Percentiles rank a stretch among this genome's conserved stretches.
phyloP scores from a whole-genome alignment of 2,797 vertebrate genomes.

The Leptoclinus maculatus region DNA sequence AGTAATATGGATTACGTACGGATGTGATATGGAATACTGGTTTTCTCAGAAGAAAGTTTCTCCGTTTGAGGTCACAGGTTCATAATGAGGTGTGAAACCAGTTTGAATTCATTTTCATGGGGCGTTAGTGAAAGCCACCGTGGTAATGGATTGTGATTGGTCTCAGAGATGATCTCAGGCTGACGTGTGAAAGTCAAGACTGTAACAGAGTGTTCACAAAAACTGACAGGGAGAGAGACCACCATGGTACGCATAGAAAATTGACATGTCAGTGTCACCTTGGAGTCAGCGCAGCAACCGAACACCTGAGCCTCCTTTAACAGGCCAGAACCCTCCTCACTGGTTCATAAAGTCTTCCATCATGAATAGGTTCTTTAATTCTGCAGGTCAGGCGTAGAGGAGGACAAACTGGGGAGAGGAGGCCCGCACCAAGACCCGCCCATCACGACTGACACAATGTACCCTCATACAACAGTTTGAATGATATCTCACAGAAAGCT shows the following conservation, averaged over 20 bases:
- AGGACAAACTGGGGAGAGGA: too few relatives aligned
- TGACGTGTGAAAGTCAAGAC: constrained; percentile 34
- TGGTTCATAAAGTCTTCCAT: not conserved
- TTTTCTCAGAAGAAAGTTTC: constrained; percentile 4
- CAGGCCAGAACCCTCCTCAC: not conserved
- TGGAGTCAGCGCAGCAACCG: not conserved
- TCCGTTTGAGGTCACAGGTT: constrained; percentile 46
- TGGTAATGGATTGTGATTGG: constrained; percentile 50
- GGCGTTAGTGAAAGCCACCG: constrained; percentile 20
- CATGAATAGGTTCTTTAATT: not conserved
- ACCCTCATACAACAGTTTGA: not conserved
- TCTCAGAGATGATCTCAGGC: constrained; percentile 17
- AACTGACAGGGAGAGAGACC: not conserved
- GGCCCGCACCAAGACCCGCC: too few relatives aligned
- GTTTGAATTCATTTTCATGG: constrained; percentile 52
- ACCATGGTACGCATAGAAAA: not conserved
- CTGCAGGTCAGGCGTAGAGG: not conserved
- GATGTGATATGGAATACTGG: not conserved
- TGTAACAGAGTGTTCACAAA: not conserved
- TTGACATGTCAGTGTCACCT: not conserved
- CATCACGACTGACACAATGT: not conserved
- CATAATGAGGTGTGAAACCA: constrained; percentile 51
- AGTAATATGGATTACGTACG: not conserved
- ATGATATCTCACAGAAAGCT: not conserved
- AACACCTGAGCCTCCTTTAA: not conserved